Conservation (phyloP, 1,140 invertebrate species). For the Scaptodrosophila lebanonensis region DNA sequence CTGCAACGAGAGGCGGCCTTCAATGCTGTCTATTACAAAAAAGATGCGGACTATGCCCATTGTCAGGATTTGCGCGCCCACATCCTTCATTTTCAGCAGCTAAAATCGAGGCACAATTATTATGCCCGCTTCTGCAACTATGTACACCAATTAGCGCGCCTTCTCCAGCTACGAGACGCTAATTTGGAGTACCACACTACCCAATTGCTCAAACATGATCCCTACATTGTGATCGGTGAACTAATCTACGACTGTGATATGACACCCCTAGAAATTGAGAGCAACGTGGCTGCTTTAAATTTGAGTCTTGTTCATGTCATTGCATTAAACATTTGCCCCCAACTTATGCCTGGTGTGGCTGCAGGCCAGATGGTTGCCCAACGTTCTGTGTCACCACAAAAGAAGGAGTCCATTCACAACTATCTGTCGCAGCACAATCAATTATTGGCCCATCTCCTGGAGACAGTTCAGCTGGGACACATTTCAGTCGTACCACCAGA, state of each 20-base stretch:
- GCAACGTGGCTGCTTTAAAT: conserved; percentile 78
- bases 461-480: conserved; percentile 76
- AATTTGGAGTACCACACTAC: conserved; percentile 75
- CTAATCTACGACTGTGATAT: conserved; percentile 79
- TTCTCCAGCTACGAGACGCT: conserved; percentile 76
- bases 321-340: conserved; percentile 79
- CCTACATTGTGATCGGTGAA: conserved; percentile 78
- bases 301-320: conserved; percentile 81
- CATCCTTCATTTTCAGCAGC: conserved; percentile 45
- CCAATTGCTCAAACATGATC: conserved; percentile 75
- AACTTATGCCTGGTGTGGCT: conserved; percentile 58
- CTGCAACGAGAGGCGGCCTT: conserved; percentile 55
- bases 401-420: conserved; percentile 76
- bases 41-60: conserved; percentile 36
- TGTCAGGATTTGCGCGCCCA: conserved; percentile 37
- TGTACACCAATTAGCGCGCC: conserved; percentile 72
- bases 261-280: conserved; percentile 79
- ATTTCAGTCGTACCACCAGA: conserved; percentile 39
- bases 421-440: conserved; percentile 80
- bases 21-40: conserved; percentile 27
- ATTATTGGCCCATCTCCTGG: conserved; percentile 79
- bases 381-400: conserved; percentile 29
- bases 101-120: conserved; percentile 68
- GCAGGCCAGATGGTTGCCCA: background rate
- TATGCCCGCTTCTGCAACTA: conserved; percentile 77